Base-by-base conservation (phyloP, 2,797 vertebrate species). In the Tapirus indicus region DNA sequence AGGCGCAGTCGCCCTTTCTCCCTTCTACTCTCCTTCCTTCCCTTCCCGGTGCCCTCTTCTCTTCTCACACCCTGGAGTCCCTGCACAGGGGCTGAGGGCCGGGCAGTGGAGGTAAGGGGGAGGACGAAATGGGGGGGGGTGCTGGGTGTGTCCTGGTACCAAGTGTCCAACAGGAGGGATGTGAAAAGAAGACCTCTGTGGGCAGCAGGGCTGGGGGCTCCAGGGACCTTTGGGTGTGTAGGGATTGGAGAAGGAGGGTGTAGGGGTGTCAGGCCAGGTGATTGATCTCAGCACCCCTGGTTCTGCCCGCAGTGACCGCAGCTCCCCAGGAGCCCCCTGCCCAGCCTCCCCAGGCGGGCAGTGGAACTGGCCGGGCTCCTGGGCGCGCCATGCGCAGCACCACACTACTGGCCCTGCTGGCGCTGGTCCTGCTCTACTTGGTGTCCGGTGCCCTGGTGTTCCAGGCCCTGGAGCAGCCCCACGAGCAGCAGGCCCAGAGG, bases 371-470 rank as follows among this genome's bases (percentile, higher is more conserved):
- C 82, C 66, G 66, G 16, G 91, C 83, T 52, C 54, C 97, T n/a
- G 93, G 96, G 2, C 98, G 98, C 97, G 97, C 98, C 97, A 99
- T 99, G 99, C 99, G 99, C 78, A 98, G 99, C 97, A 99, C 98
- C 97, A 99, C 99, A 2, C 99, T 99, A 35, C 95, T 99, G 97
- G 99, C 99, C 44, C 98, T 99, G 97, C 97, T 99, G 97, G 97
- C 98, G 0, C 98, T 99, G 56, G 99, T 99, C 95, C 98, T 99
- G 95, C 98, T 99, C 74, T 99, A 99, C 98, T 98, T 99, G 98
- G 99, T 99, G 85, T 98, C 99, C 38, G 99, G 99, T 2, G 99
- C 99, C 4, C 98, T 99, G 91, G 98, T 99, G 95, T 99, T 99
- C 97, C 98, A 98, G 93, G 99, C 98, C 75, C 98, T 99, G 98